Evolutionary conservation across 2,888 invertebrate species (phyloP).

Genomic region (Erpobdella octoculata): DNA sequence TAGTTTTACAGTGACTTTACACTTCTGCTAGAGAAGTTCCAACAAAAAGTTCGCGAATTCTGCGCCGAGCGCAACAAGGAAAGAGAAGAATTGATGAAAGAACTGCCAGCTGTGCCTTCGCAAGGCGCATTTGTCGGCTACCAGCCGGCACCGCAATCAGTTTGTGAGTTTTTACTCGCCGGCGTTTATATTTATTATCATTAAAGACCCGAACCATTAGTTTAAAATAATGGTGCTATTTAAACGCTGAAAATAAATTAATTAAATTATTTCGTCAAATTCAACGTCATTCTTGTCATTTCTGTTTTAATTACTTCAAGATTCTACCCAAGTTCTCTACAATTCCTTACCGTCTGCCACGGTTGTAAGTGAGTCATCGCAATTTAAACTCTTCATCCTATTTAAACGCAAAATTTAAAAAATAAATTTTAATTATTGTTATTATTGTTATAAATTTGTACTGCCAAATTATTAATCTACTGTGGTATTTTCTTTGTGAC

Average conservation of each 20-base stretch:
- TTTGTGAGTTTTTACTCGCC: background rate
- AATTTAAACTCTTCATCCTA: background rate
- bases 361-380: slow-evolving; percentile 10
- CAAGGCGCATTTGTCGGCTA: background rate
- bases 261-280: too few species aligned
- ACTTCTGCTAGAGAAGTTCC: slow-evolving; percentile 20
- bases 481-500: background rate
- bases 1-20: slow-evolving; percentile 25
- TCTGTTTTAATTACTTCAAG: too few species aligned
- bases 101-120: slow-evolving; percentile 4
- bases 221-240: background rate
- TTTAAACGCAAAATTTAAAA: background rate
- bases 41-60: background rate
- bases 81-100: slow-evolving; percentile 13
- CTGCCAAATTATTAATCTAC: background rate
- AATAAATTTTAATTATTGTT: background rate
- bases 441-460: background rate
- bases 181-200: background rate
- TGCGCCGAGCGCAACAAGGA: slow-evolving; percentile 17
- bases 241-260: background rate
- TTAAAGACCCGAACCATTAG: background rate
- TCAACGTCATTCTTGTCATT: background rate
- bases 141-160: background rate
- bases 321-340: slow-evolving; percentile 21
- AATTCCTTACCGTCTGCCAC: background rate